Base-by-base conservation (phyloP, 2,888 invertebrate species). In the Xanthorhoe spadicearia region DNA sequence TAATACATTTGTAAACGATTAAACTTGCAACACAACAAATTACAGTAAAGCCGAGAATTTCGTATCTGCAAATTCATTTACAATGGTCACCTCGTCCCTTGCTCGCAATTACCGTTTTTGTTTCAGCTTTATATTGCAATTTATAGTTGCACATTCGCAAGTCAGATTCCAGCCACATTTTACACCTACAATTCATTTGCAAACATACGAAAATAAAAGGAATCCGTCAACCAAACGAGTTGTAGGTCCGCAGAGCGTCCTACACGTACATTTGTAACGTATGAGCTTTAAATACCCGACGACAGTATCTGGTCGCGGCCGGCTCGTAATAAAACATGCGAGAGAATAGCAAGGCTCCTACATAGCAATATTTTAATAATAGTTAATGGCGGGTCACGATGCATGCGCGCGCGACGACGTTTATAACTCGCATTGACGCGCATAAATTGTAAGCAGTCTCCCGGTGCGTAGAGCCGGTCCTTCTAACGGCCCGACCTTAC, bases 291-390 rank as follows among this genome's bases (percentile, higher is more conserved):
- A 90, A 90, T 88, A 84, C 83, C 81, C 87, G 90, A 90, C 84
- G 90, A 92, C 92, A 92, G 88, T 89, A 90, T 90, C 88, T 85
- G 83, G 84, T 83, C 80, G 69, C 65, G 79, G 83, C 81, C 79
- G 78, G 80, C 83, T 81, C 76, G 85, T 86, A 90, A 92, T 92
- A 92, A 90, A 92, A 90, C 88, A 90, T 88, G 84, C 81, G 77
- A 89, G 90, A 91, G 90, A 90, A 91, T 89, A 87, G 88, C 88
- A 77, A 87, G 83, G 87, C 87, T 86, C 78, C 86, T 88, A 90
- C 89, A 85, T 83, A 85, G 90, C 85, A 87, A 92, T 92, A 92
- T 92, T 91, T 92, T 92, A 92, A 91, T 92, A 92, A 90, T 92
- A 87, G 89, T 92, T 92, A 91, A 92, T 92, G 89, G 88, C 81